A percentile compares a stretch with the other conserved stretches of the same genome.
Evolutionary conservation across 2,888 invertebrate species (phyloP).

Genomic region (Scaeva pyrastri): DNA sequence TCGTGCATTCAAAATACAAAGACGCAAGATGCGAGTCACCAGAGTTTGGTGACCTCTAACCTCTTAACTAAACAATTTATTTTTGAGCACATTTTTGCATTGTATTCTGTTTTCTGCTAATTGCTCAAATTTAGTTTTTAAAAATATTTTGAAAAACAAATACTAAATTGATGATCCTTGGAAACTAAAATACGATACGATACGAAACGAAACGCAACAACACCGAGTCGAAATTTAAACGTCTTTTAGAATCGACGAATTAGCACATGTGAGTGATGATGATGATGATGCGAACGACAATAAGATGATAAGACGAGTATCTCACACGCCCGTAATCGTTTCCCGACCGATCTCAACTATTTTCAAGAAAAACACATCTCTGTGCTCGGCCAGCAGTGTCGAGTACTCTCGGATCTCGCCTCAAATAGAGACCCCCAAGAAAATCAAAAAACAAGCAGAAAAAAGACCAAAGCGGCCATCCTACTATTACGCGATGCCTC

Average conservation of each 20-base stretch:
- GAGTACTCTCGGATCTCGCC: slow-evolving; percentile 49
- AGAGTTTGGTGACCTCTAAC: slow-evolving; percentile 27
- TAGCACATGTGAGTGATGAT: slow-evolving; percentile 53
- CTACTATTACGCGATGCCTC: slow-evolving; percentile 53
- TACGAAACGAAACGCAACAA: slow-evolving; percentile 4
- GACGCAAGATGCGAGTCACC: neutral
- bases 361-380: slow-evolving; percentile 70
- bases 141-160: neutral
- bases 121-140: slow-evolving; percentile 5
- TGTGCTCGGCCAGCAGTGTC: slow-evolving; percentile 39
- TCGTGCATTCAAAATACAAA: neutral
- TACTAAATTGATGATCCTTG: slow-evolving; percentile 42
- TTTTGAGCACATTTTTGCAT: neutral
- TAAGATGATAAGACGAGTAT: slow-evolving; percentile 71
- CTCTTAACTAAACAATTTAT: slow-evolving; percentile 36
- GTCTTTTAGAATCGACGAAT: slow-evolving; percentile 11
- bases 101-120: slow-evolving; percentile 4
- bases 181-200: slow-evolving; percentile 27
- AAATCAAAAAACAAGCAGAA: slow-evolving; percentile 20
- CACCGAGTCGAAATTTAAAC: slow-evolving; percentile 28
- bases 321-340: slow-evolving; percentile 75
- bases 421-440: slow-evolving; percentile 54
- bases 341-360: slow-evolving; percentile 76
- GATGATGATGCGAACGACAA: slow-evolving; percentile 41
- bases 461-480: slow-evolving; percentile 47